Evolutionary conservation across 92 coral and sea anemone genomes (phyloP).

Genomic region (Hydrozoanthus gracilis): DNA sequence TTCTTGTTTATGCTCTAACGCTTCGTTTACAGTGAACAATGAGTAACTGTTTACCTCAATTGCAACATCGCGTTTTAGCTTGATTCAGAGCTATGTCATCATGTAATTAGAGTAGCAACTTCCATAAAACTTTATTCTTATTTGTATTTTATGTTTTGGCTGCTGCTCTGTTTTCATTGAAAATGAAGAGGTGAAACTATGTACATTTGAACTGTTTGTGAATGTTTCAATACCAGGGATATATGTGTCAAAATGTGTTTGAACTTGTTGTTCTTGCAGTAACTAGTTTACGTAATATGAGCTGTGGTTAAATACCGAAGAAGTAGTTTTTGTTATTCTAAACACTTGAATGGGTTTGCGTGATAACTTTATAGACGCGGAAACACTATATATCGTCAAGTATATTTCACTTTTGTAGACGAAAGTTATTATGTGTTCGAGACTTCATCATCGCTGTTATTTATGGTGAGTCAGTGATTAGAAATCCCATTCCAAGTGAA

Average conservation of each 20-base stretch:
- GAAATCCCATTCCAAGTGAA: no score
- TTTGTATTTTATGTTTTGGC: neutral
- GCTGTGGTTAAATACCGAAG: neutral
- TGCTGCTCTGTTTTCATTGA: neutral
- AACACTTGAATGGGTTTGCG: conserved; percentile 3
- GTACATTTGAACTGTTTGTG: neutral
- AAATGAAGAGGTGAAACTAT: neutral
- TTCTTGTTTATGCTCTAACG: neutral
- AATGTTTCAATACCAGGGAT: neutral
- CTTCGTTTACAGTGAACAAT: neutral
- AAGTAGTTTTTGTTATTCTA: neutral
- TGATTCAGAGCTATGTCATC: no score
- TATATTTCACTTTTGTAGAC: conserved; percentile 19
- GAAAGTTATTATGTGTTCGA: neutral
- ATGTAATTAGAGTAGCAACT: neutral
- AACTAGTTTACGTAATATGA: neutral
- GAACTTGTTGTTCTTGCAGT: conserved; percentile 6
- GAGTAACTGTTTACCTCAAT: neutral
- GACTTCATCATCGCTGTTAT: neutral
- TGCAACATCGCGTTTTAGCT: neutral
- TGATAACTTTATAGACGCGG: neutral
- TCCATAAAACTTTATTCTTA: neutral
- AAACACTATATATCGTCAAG: neutral
- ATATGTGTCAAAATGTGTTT: neutral
- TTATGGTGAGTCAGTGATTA: no score